phyloP scores from a whole-genome alignment of 2,113 vertebrate species.

The Tupaia tana region DNA sequence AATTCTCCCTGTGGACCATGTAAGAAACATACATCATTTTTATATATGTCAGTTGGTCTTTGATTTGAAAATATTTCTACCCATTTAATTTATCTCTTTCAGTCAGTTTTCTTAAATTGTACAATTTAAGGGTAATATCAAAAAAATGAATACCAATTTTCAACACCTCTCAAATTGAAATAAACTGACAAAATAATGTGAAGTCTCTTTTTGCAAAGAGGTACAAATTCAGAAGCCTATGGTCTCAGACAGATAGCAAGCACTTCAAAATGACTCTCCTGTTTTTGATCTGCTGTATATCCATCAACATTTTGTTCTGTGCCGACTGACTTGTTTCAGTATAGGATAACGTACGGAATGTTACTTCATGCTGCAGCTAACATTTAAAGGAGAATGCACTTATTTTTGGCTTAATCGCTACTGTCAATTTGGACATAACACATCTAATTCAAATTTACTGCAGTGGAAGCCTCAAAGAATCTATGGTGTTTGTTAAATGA shows the following conservation, averaged over 20 bases:
- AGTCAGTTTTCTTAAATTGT: conserved; percentile 88
- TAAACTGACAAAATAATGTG: conserved; percentile 88
- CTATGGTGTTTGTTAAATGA: conserved; percentile 75
- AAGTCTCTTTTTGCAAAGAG: conserved; percentile 83
- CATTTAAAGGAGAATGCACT: conserved; percentile 87
- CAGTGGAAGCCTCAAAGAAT: conserved; percentile 83
- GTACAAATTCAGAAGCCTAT: conserved; percentile 86
- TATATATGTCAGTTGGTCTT: conserved; percentile 91
- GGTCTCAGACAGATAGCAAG: conserved; percentile 73
- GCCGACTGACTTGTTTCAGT: conserved; percentile 81
- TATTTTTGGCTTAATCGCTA: conserved; percentile 84
- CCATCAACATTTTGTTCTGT: conserved; percentile 86
- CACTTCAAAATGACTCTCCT: conserved; percentile 85
- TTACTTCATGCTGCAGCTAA: conserved; percentile 77
- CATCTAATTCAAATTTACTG: conserved; percentile 87
- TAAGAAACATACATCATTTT: conserved; percentile 92
- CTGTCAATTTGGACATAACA: conserved; percentile 85
- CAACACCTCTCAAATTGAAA: conserved; percentile 85
- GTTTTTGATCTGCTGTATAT: conserved; percentile 86
- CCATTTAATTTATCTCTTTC: conserved; percentile 90
- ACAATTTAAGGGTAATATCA: conserved; percentile 87
- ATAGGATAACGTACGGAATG: conserved; percentile 79
- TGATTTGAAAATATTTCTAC: conserved; percentile 91
- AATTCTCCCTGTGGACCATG: conserved; percentile 88
- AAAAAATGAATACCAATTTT: conserved; percentile 85